Evolutionary conservation across 2,113 vertebrate genomes (phyloP), one percentile per base, ranked within the genome.

Genomic region (Todiramphus chloris): DNA sequence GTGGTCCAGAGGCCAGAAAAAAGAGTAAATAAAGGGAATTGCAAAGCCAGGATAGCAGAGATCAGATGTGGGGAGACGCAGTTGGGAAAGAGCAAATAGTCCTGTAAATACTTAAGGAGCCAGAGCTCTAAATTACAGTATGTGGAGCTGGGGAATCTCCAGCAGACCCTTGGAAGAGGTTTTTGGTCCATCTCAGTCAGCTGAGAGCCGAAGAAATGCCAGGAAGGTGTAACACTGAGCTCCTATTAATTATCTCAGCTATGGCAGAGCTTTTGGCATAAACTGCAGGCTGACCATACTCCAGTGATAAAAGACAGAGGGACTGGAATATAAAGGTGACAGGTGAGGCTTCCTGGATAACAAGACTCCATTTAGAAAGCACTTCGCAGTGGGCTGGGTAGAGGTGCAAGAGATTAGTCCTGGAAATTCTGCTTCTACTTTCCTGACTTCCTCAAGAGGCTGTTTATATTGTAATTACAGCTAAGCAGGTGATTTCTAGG

Each of bases 401-500:
- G 51, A 53, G 73, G 28, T 33, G 21, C 33, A 63, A n/a, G 75
- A 64, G 59, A 37, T 63, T 27, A 43, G 70, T 59, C 24, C 62
- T 91, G 66, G 62, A 85, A 89, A 39, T 87, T 95, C 44, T 83
- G 82, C 72, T 89, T 66, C 73, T 92, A 23, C 43, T 89, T 48
- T 78, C 79, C 94, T 94, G 75, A 31, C 35, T 58, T 93, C 83
- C 95, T 96, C 93, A 85, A 94, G 64, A 79, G 8, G 27, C 77
- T 59, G 46, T 90, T 96, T 95, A 56, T 68, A 24, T 28, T 46
- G 51, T 91, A 93, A 93, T 96, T 89, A 86, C n/a, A 95, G 90
- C 78, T 94, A 96, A 96, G 86, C 95, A 97, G 96, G 96, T 87
- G 94, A 95, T 93, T 96, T 89, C 62, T 91, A 56, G 87, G 95